Base-by-base conservation (phyloP, 2,113 vertebrate species). In the Ctenodactylus gundi region DNA sequence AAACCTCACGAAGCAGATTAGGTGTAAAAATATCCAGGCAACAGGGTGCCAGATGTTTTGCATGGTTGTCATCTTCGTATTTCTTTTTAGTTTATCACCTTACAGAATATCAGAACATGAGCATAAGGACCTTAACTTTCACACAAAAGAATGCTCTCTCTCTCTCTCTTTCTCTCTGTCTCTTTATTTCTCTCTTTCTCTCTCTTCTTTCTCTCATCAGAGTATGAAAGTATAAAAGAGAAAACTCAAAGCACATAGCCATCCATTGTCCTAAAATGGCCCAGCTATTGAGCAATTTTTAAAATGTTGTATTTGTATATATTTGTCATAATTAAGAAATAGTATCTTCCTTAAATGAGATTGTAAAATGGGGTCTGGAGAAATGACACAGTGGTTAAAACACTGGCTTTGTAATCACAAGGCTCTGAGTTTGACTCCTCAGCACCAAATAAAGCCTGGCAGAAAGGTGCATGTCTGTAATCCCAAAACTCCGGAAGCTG, bases 11-110 rank as follows among this genome's bases (percentile, higher is more conserved):
- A 81, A 81, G 44, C 6, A 31, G 31, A 78, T 89, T 76, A 65
- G 53, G 76, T 90, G 89, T 60, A 89, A 89, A 95, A 95, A 95
- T 72, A 60, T 80, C 58, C 68, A 84, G 75, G 64, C 21, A 72
- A 86, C 83, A 94, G 68, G 60, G 95, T 62, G 36, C 89, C 95
- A 95, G 95, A 83, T 95, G 93, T 94, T 95, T 94, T 80, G 27
- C 78, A 70, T 95, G 83, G 39, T 72, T 95, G 58, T 89, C 91
- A 70, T 95, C 75, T 89, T 94, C 36, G 39, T 80, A 93, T 88
- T 93, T 76, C 9, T 53, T 93, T 85, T 97, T 91, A 76, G 91
- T 97, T 95, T 80, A 94, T 93, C 46, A 86, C n/a, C 64, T 87
- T 76, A 46, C 39, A 93, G 36, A 92, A 84, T 11, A 29, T 29